Percentiles rank a stretch among this genome's conserved stretches.
phyloP scores from a whole-genome alignment of 1,140 invertebrate genomes.

The Drosophila melanica region DNA sequence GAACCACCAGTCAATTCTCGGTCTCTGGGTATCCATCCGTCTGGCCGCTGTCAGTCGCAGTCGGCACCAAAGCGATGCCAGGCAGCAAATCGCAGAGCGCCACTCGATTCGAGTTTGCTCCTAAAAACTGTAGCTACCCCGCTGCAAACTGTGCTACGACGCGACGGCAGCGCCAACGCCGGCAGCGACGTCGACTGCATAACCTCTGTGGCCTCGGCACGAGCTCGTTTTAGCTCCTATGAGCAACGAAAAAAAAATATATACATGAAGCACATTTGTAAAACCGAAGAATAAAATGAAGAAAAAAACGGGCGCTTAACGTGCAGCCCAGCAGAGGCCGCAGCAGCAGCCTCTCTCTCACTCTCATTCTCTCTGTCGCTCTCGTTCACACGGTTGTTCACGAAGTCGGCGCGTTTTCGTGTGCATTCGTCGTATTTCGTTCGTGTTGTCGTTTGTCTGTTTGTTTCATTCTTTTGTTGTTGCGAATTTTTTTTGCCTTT shows the following conservation, averaged over 20 bases:
- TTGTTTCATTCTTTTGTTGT: constrained; percentile 10
- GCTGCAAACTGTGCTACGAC: constrained; percentile 63
- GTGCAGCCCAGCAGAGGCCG: background rate
- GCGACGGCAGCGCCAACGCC: constrained; percentile 15
- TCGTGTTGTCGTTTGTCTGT: constrained; percentile 43
- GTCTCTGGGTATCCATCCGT: constrained; percentile 29
- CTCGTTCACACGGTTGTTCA: background rate
- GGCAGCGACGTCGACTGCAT: constrained; percentile 48
- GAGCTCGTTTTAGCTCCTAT: constrained; percentile 22
- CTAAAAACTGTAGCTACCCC: constrained; percentile 48
- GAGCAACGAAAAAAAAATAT: constrained; percentile 8
- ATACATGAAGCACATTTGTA: background rate
- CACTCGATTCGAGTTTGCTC: constrained; percentile 59
- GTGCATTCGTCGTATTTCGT: constrained; percentile 19
- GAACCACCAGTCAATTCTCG: constrained; percentile 15
- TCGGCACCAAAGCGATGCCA: constrained; percentile 26
- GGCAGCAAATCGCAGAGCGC: constrained; percentile 69
- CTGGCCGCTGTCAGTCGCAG: constrained; percentile 37
- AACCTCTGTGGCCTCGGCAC: constrained; percentile 41
- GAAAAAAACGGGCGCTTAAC: constrained; percentile 30
- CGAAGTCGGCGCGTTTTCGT: constrained; percentile 6
- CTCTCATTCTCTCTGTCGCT: background rate
- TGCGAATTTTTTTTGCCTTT: constrained; percentile 2
- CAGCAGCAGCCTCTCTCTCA: constrained; percentile 3
- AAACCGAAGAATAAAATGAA: background rate